Evolutionary conservation across 2,797 vertebrate genomes (phyloP).

Genomic region (Diplodus sargus): DNA sequence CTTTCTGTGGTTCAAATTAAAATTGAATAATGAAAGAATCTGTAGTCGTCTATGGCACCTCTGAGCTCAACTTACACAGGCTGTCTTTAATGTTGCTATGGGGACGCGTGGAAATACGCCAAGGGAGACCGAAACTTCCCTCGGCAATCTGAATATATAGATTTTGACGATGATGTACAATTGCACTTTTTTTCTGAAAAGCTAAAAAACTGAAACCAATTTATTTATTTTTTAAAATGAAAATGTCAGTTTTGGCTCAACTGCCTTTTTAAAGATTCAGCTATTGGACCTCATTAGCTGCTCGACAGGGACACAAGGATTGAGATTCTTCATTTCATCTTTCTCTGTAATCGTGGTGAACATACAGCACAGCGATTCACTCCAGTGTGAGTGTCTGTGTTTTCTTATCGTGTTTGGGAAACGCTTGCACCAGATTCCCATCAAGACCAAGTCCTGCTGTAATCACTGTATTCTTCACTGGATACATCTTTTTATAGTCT

Average conservation of each 20-base stretch:
- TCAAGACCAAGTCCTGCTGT: conserved; percentile 36
- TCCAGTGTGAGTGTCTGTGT: conserved; percentile 30
- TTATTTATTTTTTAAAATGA: no score
- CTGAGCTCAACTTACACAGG: conserved; percentile 29
- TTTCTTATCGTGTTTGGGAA: neutral
- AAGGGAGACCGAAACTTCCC: conserved; percentile 12
- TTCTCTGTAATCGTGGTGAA: conserved; percentile 3
- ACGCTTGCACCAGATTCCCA: conserved; percentile 29
- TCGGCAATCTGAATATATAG: conserved; percentile 3
- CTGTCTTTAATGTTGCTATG: conserved; percentile 10
- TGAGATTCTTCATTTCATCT: conserved; percentile 41
- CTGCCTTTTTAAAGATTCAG: conserved; percentile 16
- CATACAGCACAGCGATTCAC: neutral
- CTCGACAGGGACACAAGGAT: neutral
- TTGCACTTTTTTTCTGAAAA: conserved; percentile 65
- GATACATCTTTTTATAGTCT: conserved; percentile 35
- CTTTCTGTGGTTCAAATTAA: conserved; percentile 15
- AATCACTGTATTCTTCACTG: conserved; percentile 27
- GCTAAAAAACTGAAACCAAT: conserved; percentile 24
- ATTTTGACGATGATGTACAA: conserved; percentile 50
- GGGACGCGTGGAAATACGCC: conserved; percentile 16
- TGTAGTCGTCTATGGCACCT: conserved; percentile 64
- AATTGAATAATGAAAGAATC: conserved; percentile 21
- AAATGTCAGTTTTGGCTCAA: conserved; percentile 37
- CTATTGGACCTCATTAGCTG: neutral